These are phyloP conservation scores for Lagorchestes hirsutus DNA, from an alignment of 2,797 vertebrate genomes.

Conservation along the genomic window DNA sequence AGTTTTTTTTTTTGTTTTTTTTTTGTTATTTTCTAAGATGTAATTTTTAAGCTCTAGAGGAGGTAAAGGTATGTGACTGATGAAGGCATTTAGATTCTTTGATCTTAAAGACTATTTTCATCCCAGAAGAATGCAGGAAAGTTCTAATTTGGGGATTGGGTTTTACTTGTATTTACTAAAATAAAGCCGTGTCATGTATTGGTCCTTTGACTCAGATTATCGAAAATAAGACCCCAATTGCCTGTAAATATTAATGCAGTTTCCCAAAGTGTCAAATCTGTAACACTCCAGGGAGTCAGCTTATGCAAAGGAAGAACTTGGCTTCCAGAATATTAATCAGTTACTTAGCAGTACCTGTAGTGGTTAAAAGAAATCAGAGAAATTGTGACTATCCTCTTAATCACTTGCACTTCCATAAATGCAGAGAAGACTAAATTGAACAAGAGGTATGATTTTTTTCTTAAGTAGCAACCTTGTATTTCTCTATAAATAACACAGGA, in stretches of 20 bases:
- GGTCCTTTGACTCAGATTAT: not conserved
- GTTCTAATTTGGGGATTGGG: not conserved
- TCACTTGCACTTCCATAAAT: not conserved
- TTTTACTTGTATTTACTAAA: not conserved
- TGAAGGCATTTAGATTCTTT: not conserved
- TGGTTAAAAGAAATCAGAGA: not conserved
- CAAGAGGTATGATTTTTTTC: not conserved
- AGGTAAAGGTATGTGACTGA: not conserved
- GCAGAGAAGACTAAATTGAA: not conserved
- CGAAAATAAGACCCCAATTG: not conserved
- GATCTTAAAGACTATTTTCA: not conserved
- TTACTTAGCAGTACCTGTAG: not conserved
- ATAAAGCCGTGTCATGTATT: not conserved
- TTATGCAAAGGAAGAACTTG: not conserved
- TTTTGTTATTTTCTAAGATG: not conserved
- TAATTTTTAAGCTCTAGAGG: not conserved
- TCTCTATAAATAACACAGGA: too few relatives aligned
- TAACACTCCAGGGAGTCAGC: not conserved
- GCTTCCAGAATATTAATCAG: not conserved
- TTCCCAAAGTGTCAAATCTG: not conserved
- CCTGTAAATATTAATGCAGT: not conserved
- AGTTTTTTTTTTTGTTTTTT: too few relatives aligned
- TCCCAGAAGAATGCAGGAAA: not conserved
- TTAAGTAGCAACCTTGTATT: too few relatives aligned
- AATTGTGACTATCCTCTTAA: not conserved